These are phyloP conservation scores for Ectemnius lituratus DNA, from an alignment of 2,888 invertebrate species.

Conservation along the genomic window DNA sequence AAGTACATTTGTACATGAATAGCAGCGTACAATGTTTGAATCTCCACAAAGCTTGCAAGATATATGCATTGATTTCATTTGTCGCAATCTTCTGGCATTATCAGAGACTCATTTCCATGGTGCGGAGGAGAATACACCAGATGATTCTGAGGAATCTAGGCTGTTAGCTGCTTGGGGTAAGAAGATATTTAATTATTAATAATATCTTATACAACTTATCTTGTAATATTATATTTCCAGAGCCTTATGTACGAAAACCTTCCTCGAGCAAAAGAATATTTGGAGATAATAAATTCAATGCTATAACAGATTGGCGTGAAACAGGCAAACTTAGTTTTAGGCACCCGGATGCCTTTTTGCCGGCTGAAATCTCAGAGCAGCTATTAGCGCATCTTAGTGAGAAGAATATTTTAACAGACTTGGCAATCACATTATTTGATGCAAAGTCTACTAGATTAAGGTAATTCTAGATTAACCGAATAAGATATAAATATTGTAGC, in stretches of 20 bases:
- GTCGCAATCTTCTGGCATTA: slow-evolving; percentile 80
- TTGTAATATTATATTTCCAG: slow-evolving; percentile 1
- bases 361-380: slow-evolving; percentile 81
- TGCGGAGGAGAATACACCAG: too few relatives aligned
- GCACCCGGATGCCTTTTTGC: slow-evolving; percentile 81
- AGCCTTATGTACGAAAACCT: too few relatives aligned
- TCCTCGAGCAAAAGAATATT: too few relatives aligned
- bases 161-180: slow-evolving; percentile 9
- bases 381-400: slow-evolving; percentile 80
- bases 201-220: neutral
- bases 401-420: slow-evolving; percentile 81
- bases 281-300: neutral
- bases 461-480: slow-evolving; percentile 61
- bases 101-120: neutral
- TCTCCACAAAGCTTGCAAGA: slow-evolving; percentile 82
- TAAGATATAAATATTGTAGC: neutral
- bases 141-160: too few relatives aligned
- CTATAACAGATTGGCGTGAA: slow-evolving; percentile 26
- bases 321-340: slow-evolving; percentile 76
- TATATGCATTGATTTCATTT: slow-evolving; percentile 83
- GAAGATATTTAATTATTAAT: neutral
- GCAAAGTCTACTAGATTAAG: slow-evolving; percentile 81
- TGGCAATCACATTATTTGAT: slow-evolving; percentile 82
- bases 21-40: slow-evolving; percentile 79
- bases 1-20: slow-evolving; percentile 30